Percentiles rank a stretch among this genome's conserved stretches.
phyloP scores from a whole-genome alignment of 2,797 vertebrate species.

The Phrynocephalus vlangalii region DNA sequence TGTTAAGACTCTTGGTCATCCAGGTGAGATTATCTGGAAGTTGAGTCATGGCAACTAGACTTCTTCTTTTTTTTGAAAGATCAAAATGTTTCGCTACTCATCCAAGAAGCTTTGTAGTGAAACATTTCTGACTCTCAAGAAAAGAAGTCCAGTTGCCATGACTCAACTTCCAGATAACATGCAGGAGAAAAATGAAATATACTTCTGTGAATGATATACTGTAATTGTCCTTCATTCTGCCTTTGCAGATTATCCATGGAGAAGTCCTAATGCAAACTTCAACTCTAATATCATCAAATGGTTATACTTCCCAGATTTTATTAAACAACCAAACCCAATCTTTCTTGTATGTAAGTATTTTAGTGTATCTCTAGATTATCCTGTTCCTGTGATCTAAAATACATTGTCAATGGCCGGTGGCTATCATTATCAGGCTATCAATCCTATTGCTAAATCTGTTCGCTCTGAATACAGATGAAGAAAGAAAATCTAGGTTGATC shows the following conservation, averaged over 20 bases:
- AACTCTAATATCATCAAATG: constrained; percentile 96
- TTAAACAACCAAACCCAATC: constrained; percentile 84
- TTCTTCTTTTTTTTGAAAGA: too few relatives aligned
- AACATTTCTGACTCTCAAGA: too few relatives aligned
- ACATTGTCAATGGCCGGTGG: background rate
- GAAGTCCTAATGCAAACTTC: constrained; percentile 82
- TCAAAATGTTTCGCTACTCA: too few relatives aligned
- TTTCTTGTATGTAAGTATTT: constrained; percentile 94
- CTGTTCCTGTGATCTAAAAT: constrained; percentile 18
- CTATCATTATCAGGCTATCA: background rate
- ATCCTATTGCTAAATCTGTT: too few relatives aligned
- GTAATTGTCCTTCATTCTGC: constrained; percentile 45
- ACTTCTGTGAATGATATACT: constrained; percentile 23
- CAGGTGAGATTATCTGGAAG: too few relatives aligned
- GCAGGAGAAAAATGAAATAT: constrained; percentile 16
- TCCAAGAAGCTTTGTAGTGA: too few relatives aligned
- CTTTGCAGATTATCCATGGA: constrained; percentile 94
- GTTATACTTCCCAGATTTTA: constrained; percentile 96
- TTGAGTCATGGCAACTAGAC: too few relatives aligned
- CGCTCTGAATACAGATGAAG: too few relatives aligned
- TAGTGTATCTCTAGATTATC: background rate
- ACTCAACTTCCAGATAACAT: background rate
- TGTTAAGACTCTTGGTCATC: background rate
- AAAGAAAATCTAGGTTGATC: too few relatives aligned
- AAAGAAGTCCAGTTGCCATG: too few relatives aligned